Evolutionary conservation across 2,113 vertebrate species (phyloP), one percentile per base, ranked within the genome.

Genomic region (Misgurnus anguillicaudatus): DNA sequence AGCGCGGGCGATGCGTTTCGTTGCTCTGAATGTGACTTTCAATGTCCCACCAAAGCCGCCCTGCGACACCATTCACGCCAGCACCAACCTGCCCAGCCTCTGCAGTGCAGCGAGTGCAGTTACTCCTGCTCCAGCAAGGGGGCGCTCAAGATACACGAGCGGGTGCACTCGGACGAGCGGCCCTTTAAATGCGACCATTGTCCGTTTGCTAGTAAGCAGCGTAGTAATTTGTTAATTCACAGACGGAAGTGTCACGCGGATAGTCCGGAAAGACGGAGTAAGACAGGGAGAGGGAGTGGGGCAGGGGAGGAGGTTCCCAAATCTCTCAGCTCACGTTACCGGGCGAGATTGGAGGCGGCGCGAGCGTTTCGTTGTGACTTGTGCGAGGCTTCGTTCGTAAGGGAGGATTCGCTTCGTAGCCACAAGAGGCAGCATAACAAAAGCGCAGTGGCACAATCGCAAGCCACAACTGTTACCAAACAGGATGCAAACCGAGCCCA

Each of bases 81-180:
- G 36, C 98, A 99, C 88, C 94, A 94, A 72, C 93, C 96, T 0
- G 89, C 91, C 42, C 96, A 95, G 69, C 94, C 96, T 0, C 90
- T 97, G 31, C 96, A 94, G 88, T 99, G 98, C 76, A 72, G 92
- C 0, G 89, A 94, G 86, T 99, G 97, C 90, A 94, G 88, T 76
- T 99, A 98, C 91, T 98, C 97, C 3, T 98, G 96, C 87, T 91
- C 94, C 92, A 98, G 89, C 94, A 96, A 94, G 88, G 96, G 95
- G 0, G 96, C 96, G 14, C 94, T 99, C 79, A 96, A 94, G 79
- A 90, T 96, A 13, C 97, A 98, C 4, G 94, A 96, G 91, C 90
- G 96, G 74, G 93, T 96, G 81, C 98, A 99, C 85, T 95, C 95
- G 0, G 91, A 97, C 61, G 96, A 98, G 63, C 92, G 96, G 0